A percentile compares a stretch with the other conserved stretches of the same genome.
These are phyloP conservation scores for Deilephila porcellus DNA, from an alignment of 2,888 invertebrate genomes.

Conservation along the genomic window DNA sequence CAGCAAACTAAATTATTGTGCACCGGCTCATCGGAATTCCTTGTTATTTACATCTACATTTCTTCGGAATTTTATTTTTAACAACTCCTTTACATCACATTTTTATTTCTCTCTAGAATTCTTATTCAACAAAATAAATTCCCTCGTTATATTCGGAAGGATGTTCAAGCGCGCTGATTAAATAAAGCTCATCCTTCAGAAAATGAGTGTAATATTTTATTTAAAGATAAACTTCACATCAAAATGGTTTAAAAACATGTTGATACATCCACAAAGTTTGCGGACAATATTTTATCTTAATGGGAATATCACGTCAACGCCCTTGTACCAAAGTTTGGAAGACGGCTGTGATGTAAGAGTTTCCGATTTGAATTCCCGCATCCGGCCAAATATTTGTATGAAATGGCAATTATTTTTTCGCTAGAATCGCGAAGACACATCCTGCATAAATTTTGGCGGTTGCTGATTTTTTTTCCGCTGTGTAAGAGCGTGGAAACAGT, in stretches of 20 bases:
- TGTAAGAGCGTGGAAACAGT: not conserved
- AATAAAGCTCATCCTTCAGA: not conserved
- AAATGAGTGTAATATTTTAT: slow-evolving; percentile 21
- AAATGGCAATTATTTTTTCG: slow-evolving; percentile 23
- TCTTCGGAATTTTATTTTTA: slow-evolving; percentile 47
- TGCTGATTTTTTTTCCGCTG: not conserved
- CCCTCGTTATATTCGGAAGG: not conserved
- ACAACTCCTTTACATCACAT: slow-evolving; percentile 40
- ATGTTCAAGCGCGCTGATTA: slow-evolving; percentile 1
- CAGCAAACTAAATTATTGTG: slow-evolving; percentile 64
- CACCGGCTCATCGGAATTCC: slow-evolving; percentile 51
- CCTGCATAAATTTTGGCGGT: slow-evolving; percentile 18
- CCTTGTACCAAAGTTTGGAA: slow-evolving; percentile 10
- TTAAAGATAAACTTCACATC: not conserved
- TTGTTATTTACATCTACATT: slow-evolving; percentile 47
- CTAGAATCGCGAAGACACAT: slow-evolving; percentile 10
- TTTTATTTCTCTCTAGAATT: not conserved
- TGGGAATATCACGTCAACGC: slow-evolving; percentile 25
- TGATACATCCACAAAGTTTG: slow-evolving; percentile 17
- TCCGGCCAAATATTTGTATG: slow-evolving; percentile 20
- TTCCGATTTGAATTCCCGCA: slow-evolving; percentile 13
- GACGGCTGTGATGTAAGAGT: slow-evolving; percentile 15
- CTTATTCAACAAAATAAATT: slow-evolving; percentile 4
- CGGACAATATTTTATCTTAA: slow-evolving; percentile 16
- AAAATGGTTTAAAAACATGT: slow-evolving; percentile 16